These are phyloP conservation scores for Pluvianellus socialis DNA, from an alignment of 2,113 vertebrate genomes.

Conservation along the genomic window DNA sequence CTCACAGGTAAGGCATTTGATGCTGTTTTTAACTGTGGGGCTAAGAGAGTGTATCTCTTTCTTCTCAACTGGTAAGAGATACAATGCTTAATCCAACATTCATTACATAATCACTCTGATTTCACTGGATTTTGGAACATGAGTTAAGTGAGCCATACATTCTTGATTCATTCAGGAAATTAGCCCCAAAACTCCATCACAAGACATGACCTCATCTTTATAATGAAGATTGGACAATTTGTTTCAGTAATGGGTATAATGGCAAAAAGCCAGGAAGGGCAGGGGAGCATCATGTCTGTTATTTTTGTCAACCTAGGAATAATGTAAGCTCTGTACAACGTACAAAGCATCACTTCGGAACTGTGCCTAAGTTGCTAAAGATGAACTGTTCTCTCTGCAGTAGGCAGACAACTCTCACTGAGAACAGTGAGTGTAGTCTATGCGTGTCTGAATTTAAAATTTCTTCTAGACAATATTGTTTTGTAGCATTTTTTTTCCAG, in stretches of 20 bases:
- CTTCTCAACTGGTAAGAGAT: background rate
- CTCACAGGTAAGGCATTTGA: background rate
- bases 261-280: conserved; percentile 33
- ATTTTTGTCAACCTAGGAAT: conserved; percentile 26
- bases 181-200: background rate
- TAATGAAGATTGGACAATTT: conserved; percentile 4
- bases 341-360: background rate
- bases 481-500: background rate
- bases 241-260: conserved; percentile 43
- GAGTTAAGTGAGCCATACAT: background rate
- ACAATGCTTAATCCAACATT: background rate
- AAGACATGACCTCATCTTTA: conserved; percentile 52
- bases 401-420: background rate
- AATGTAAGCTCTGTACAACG: conserved; percentile 17
- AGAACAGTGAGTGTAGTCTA: background rate
- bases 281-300: background rate
- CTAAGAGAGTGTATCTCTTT: background rate
- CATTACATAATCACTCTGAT: background rate
- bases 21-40: background rate
- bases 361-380: background rate
- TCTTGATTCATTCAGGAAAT: conserved; percentile 7
- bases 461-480: background rate
- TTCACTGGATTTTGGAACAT: background rate
- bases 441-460: background rate
- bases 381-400: background rate